Percentiles rank a stretch among this genome's conserved stretches.
phyloP scores from a whole-genome alignment of 2,113 vertebrate genomes.

The Dasypus novemcinctus region DNA sequence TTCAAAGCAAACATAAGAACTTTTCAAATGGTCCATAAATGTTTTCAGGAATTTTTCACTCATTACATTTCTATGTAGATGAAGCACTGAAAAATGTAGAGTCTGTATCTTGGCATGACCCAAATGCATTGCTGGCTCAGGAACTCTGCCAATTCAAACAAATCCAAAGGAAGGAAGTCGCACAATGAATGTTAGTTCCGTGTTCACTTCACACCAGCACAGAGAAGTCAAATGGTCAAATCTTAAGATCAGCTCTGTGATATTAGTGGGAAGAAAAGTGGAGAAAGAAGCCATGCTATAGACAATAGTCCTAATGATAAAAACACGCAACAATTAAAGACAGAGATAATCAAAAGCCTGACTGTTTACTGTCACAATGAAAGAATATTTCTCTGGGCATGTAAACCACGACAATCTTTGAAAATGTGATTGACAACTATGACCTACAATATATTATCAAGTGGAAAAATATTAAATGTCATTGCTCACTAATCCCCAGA shows the following conservation, averaged over 20 bases:
- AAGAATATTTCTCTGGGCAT: background rate
- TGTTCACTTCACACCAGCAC: background rate
- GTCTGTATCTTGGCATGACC: constrained; percentile 4
- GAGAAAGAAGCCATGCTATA: background rate
- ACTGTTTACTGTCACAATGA: background rate
- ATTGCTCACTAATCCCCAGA: background rate
- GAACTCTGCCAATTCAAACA: constrained; percentile 70
- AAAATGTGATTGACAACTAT: background rate
- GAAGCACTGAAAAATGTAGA: background rate
- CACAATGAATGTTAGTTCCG: background rate
- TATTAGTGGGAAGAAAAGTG: background rate
- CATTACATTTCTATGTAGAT: background rate
- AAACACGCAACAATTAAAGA: background rate
- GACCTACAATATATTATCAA: background rate
- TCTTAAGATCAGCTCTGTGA: background rate
- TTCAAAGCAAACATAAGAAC: constrained; percentile 54
- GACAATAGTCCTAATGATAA: background rate
- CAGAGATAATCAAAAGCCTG: constrained; percentile 9
- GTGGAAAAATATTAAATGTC: background rate
- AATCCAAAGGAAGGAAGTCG: constrained; percentile 58
- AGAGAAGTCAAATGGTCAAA: background rate
- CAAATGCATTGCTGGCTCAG: constrained; percentile 32
- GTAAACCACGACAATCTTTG: background rate
- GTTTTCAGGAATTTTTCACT: background rate
- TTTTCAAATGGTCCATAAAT: constrained; percentile 53